These are phyloP conservation scores for Dendrolimus kikuchii DNA, from an alignment of 1,140 invertebrate genomes.

Conservation along the genomic window DNA sequence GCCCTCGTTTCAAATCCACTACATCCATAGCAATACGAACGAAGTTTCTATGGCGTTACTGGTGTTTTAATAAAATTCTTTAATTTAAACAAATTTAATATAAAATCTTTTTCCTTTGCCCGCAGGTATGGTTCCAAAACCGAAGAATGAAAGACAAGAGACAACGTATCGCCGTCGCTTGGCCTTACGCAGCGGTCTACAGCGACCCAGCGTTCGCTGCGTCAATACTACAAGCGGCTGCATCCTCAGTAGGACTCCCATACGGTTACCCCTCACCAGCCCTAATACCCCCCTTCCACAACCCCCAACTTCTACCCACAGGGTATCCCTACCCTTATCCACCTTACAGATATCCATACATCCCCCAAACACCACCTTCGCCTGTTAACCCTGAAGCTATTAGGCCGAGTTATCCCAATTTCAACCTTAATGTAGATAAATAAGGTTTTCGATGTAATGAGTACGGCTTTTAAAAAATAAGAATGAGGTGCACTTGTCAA, in stretches of 20 bases:
- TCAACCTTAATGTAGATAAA: conserved; percentile 61
- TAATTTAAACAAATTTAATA: conserved; percentile 7
- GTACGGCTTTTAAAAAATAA: not conserved
- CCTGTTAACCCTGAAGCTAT: conserved; percentile 47
- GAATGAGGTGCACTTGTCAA: too few relatives aligned
- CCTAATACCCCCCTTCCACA: conserved; percentile 66
- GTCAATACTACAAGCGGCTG: conserved; percentile 91
- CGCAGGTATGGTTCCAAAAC: conserved; percentile 99
- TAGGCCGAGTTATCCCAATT: conserved; percentile 51
- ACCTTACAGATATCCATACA: conserved; percentile 53
- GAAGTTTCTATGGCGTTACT: not conserved
- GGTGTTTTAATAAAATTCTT: conserved; percentile 1
- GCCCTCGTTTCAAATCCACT: too few relatives aligned
- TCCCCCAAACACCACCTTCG: conserved; percentile 44
- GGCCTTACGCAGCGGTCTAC: conserved; percentile 95
- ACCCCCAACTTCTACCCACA: conserved; percentile 65
- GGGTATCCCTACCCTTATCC: conserved; percentile 62
- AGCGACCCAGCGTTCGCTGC: conserved; percentile 93
- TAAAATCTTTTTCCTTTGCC: conserved; percentile 39
- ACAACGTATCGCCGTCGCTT: conserved; percentile 92
- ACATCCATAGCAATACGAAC: not conserved
- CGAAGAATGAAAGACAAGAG: conserved; percentile 99
- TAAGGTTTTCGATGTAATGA: conserved; percentile 23
- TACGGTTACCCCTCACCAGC: conserved; percentile 72
- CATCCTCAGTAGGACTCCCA: conserved; percentile 76